These are phyloP conservation scores for Carlito syrichta DNA, from an alignment of 2,113 vertebrate genomes.

Conservation along the genomic window DNA sequence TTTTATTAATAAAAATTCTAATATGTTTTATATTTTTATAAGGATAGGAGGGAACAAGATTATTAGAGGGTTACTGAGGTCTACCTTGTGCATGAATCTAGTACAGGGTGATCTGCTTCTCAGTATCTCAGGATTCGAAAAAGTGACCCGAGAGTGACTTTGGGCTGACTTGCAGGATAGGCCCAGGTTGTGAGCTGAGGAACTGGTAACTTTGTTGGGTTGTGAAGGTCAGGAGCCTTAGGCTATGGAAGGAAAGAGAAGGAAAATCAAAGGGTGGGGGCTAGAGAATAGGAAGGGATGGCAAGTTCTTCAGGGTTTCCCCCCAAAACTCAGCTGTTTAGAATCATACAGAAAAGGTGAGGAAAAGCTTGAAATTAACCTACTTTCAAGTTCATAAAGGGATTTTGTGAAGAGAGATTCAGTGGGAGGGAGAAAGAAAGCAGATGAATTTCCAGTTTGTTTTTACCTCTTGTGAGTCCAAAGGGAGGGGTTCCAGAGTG, in stretches of 20 bases:
- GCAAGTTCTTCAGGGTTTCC: not conserved
- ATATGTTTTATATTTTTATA: conserved; percentile 38
- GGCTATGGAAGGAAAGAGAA: not conserved
- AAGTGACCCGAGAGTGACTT: not conserved
- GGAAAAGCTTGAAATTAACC: not conserved
- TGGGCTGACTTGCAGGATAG: not conserved
- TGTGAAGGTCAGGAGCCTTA: not conserved
- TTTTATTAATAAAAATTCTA: not conserved
- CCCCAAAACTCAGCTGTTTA: not conserved
- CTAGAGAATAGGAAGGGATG: rapidly evolving
- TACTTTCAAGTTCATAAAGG: not conserved
- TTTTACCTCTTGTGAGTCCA: not conserved
- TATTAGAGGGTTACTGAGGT: not conserved
- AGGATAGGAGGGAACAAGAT: not conserved
- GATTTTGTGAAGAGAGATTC: not conserved
- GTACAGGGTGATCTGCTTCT: not conserved
- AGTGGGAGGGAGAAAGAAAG: not conserved
- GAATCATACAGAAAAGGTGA: not conserved
- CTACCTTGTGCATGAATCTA: not conserved
- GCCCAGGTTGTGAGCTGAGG: not conserved
- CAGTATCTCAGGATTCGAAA: not conserved
- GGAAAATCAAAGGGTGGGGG: not conserved
- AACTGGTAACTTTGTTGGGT: not conserved
- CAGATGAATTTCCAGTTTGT: not conserved
- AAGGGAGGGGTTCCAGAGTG: not conserved